These are phyloP conservation scores for Drosophila quinaria DNA, from an alignment of 2,888 invertebrate genomes.

Conservation along the genomic window DNA sequence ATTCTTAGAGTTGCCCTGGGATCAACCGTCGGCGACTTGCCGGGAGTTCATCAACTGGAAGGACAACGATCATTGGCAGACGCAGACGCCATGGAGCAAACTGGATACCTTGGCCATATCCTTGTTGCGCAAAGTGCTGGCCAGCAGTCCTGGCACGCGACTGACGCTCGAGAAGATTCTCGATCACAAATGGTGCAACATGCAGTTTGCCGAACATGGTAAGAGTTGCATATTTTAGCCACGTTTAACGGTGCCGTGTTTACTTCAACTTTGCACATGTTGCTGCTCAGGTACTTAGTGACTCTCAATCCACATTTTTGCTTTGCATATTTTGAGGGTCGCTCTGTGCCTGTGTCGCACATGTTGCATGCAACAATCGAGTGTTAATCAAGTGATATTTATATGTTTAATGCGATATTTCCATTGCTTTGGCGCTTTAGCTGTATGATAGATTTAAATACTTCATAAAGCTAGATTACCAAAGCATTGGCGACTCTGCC, in stretches of 20 bases:
- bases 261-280: conserved; percentile 26
- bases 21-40: conserved; percentile 91
- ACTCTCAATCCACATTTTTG: conserved; percentile 89
- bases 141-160: conserved; percentile 89
- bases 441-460: conserved; percentile 91
- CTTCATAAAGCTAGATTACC: conserved; percentile 98
- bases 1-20: conserved; percentile 96
- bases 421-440: conserved; percentile 95
- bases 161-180: conserved; percentile 89
- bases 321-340: conserved; percentile 83
- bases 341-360: conserved; percentile 84
- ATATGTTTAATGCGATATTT: conserved; percentile 83
- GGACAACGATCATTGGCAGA: conserved; percentile 88
- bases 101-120: conserved; percentile 91
- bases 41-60: conserved; percentile 92
- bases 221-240: conserved; percentile 13
- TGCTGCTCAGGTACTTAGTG: conserved; percentile 93
- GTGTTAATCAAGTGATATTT: not conserved
- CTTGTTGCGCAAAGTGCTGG: conserved; percentile 91
- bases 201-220: conserved; percentile 86
- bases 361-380: conserved; percentile 31
- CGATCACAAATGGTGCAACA: conserved; percentile 91
- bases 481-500: conserved; percentile 90
- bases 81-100: conserved; percentile 92
- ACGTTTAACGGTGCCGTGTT: not conserved